These are phyloP conservation scores for Bombus difficillimus DNA, from an alignment of 1,140 invertebrate species.

Conservation along the genomic window DNA sequence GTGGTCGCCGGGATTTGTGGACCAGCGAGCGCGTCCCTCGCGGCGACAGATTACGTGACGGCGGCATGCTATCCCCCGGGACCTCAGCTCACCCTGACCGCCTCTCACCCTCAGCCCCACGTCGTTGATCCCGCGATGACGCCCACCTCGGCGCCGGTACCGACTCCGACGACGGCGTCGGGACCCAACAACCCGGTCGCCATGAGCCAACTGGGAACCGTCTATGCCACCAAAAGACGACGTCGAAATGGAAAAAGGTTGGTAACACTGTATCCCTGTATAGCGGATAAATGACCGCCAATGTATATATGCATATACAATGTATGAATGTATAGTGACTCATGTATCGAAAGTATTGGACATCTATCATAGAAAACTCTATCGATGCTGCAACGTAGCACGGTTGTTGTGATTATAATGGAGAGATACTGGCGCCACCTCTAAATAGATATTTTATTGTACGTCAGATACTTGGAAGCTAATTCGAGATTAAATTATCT, in stretches of 20 bases:
- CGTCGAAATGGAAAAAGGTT: conserved; percentile 97
- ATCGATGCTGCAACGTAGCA: no score
- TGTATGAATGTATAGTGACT: not conserved
- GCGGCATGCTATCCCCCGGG: conserved; percentile 78
- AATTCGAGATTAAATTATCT: no score
- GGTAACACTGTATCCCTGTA: conserved; percentile 62
- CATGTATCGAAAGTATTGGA: not conserved
- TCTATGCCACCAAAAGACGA: conserved; percentile 96
- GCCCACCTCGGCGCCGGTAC: conserved; percentile 75
- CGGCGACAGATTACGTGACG: conserved; percentile 78
- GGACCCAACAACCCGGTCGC: conserved; percentile 81
- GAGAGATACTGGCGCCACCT: no score
- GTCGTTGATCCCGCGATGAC: conserved; percentile 75
- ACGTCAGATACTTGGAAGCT: no score
- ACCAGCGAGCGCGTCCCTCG: conserved; percentile 71
- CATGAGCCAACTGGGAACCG: conserved; percentile 95
- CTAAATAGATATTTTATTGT: no score
- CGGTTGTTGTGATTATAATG: no score
- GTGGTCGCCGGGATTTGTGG: conserved; percentile 77
- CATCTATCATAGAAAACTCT: not conserved
- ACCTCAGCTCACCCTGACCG: conserved; percentile 71
- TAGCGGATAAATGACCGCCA: not conserved
- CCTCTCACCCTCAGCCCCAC: conserved; percentile 76
- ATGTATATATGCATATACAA: not conserved
- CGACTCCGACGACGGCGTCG: conserved; percentile 76